Evolutionary conservation across 2,888 invertebrate species (phyloP).

Genomic region (Cerceris rybyensis): DNA sequence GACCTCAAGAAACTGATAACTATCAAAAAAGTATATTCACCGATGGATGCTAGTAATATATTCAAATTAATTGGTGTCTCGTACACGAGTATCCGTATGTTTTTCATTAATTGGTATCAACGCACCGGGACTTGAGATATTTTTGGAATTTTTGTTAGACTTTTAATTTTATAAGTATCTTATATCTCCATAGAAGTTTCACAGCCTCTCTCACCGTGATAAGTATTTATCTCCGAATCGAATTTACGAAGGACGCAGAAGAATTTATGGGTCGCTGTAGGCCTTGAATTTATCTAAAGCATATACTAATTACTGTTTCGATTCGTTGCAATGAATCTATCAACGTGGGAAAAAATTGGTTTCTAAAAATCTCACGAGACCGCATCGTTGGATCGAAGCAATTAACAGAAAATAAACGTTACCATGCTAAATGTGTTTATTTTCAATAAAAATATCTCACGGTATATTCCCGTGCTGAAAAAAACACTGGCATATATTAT

Average conservation of each 20-base stretch:
- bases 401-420: too few species aligned
- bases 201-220: neutral
- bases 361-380: neutral
- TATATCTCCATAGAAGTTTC: conserved; percentile 20
- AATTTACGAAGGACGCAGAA: conserved; percentile 11
- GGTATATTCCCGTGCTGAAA: too few species aligned
- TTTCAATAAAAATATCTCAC: too few species aligned
- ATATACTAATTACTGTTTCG: conserved; percentile 1
- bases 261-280: conserved; percentile 21
- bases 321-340: conserved; percentile 1
- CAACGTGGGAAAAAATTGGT: neutral
- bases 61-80: neutral
- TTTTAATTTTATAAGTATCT: conserved; percentile 22
- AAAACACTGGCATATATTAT: too few species aligned
- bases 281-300: conserved; percentile 3
- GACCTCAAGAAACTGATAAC: too few species aligned
- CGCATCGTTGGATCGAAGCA: too few species aligned
- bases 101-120: conserved; percentile 27
- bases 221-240: conserved; percentile 14
- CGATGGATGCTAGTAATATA: neutral
- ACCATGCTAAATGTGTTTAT: too few species aligned
- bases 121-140: neutral
- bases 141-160: conserved; percentile 2
- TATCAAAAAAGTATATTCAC: too few species aligned
- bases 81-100: neutral